Conservation (phyloP, 1,140 invertebrate genomes). For the Drosophila lini region DNA sequence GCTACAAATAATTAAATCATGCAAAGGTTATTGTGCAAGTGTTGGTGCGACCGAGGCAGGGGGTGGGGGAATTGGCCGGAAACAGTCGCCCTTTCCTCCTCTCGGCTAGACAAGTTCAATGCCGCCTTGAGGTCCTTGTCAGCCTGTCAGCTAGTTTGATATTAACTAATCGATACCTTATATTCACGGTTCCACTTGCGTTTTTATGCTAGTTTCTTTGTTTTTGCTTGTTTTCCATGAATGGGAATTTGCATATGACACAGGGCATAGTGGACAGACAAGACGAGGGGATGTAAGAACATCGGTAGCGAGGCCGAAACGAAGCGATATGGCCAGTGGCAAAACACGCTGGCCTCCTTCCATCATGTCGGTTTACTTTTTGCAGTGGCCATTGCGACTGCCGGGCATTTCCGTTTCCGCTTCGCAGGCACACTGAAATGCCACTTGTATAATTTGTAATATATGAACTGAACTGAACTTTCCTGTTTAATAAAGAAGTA, state of each 20-base stretch:
- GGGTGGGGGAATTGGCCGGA: conserved; percentile 13
- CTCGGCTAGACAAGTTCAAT: conserved; percentile 71
- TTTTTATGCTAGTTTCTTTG: neutral
- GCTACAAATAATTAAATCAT: conserved; percentile 82
- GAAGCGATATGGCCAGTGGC: conserved; percentile 34
- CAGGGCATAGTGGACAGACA: conserved; percentile 17
- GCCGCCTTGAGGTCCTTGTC: conserved; percentile 62
- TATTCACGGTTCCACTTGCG: conserved; percentile 34
- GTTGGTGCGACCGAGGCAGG: neutral
- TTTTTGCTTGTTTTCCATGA: conserved; percentile 21
- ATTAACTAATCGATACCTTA: conserved; percentile 80
- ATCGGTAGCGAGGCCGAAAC: conserved; percentile 10
- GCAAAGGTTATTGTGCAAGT: conserved; percentile 59
- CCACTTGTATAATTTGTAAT: conserved; percentile 20
- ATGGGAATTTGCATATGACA: conserved; percentile 61
- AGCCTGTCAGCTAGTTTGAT: conserved; percentile 68
- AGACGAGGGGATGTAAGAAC: conserved; percentile 9
- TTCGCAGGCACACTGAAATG: conserved; percentile 40
- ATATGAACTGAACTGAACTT: conserved; percentile 8
- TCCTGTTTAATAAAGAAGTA: neutral
- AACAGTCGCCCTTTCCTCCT: conserved; percentile 12
- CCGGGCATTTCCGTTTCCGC: conserved; percentile 71
- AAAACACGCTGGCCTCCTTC: conserved; percentile 26
- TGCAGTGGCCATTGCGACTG: conserved; percentile 31
- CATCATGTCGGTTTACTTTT: conserved; percentile 37